Percentiles rank a stretch among this genome's conserved stretches.
phyloP scores from a whole-genome alignment of 2,888 invertebrate species.

The Crocallis elinguaria region DNA sequence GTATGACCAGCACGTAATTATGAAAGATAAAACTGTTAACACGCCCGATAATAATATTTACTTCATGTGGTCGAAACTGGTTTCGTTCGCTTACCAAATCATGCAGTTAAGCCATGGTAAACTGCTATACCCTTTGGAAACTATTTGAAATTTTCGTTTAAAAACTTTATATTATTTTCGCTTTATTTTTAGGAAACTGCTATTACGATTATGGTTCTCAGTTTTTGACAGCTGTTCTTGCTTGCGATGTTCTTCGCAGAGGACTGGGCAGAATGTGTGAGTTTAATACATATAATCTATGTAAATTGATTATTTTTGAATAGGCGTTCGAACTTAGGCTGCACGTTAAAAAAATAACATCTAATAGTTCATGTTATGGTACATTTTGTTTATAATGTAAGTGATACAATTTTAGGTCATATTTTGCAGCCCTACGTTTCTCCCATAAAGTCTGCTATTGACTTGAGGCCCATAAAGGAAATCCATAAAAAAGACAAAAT shows the following conservation, averaged over 20 bases:
- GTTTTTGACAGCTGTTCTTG: conserved; percentile 69
- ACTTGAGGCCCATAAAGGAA: conserved; percentile 42
- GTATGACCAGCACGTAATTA: conserved; percentile 26
- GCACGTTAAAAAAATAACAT: too few relatives aligned
- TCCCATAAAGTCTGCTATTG: conserved; percentile 70
- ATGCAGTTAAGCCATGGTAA: conserved; percentile 18
- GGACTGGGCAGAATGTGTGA: conserved; percentile 73
- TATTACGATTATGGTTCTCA: conserved; percentile 75
- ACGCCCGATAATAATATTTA: conserved; percentile 49
- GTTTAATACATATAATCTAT: conserved; percentile 37
- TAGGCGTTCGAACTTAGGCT: not conserved
- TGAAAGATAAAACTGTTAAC: conserved; percentile 35
- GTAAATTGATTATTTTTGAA: not conserved
- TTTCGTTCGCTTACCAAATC: conserved; percentile 72
- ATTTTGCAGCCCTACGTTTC: conserved; percentile 81
- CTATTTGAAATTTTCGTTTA: too few relatives aligned
- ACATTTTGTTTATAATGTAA: conserved; percentile 24
- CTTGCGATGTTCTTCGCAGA: conserved; percentile 70
- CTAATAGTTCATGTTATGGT: not conserved
- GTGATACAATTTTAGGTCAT: conserved; percentile 76
- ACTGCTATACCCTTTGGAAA: not conserved
- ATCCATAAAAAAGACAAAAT: conserved; percentile 45
- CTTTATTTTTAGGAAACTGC: conserved; percentile 66
- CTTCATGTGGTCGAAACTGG: conserved; percentile 68
- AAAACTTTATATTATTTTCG: conserved; percentile 1